phyloP scores from a whole-genome alignment of 2,113 vertebrate genomes.

The Hippocampus mohnikei region DNA sequence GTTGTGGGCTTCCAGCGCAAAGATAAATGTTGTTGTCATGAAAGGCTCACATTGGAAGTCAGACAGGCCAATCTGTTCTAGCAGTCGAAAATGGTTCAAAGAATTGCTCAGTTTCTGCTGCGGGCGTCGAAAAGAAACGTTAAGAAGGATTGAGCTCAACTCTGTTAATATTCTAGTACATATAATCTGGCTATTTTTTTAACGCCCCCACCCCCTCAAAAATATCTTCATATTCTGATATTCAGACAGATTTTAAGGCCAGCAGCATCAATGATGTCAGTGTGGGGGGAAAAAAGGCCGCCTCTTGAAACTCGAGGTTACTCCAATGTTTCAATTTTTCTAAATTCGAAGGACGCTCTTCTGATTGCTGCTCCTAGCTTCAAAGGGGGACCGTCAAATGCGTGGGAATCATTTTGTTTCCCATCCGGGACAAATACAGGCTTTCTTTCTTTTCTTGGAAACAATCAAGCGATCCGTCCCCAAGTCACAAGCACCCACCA shows the following conservation, averaged over 20 bases:
- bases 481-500: slow-evolving; percentile 18
- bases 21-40: slow-evolving; percentile 17
- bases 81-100: neutral
- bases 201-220: too few relatives aligned
- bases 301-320: neutral
- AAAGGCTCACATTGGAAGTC: neutral
- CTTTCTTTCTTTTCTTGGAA: neutral
- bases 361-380: neutral
- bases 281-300: neutral
- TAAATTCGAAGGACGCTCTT: neutral
- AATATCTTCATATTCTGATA: neutral
- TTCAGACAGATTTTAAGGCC: neutral
- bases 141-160: neutral
- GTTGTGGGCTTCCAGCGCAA: slow-evolving; percentile 1
- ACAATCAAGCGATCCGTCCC: neutral
- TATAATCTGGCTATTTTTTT: neutral
- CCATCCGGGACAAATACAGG: neutral
- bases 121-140: too few relatives aligned
- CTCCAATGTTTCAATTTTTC: neutral
- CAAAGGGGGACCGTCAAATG: neutral
- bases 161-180: neutral
- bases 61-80: neutral
- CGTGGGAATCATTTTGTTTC: neutral
- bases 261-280: neutral
- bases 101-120: too few relatives aligned